Evolutionary conservation across 2,113 vertebrate genomes (phyloP).

Genomic region (Trinectes maculatus): DNA sequence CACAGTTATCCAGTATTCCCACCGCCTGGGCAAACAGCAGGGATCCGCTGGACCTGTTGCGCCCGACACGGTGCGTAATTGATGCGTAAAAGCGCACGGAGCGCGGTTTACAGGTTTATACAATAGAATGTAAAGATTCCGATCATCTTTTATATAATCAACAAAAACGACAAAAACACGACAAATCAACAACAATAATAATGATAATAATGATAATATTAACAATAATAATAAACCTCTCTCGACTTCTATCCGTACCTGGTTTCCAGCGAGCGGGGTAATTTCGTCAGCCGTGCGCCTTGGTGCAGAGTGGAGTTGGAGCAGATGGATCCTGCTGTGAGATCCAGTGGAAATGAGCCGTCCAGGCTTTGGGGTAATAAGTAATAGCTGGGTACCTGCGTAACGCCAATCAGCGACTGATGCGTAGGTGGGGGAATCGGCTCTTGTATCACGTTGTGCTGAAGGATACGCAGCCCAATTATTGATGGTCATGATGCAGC

Average conservation of each 20-base stretch:
- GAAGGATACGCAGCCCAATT: conserved; percentile 45
- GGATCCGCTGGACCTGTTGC: not conserved
- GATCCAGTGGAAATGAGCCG: conserved; percentile 53
- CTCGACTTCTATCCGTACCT: conserved; percentile 55
- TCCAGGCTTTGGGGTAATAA: conserved; percentile 67
- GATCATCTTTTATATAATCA: no score
- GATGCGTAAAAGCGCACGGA: conserved; percentile 59
- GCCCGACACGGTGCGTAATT: conserved; percentile 9
- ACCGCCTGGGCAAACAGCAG: not conserved
- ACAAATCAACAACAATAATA: not conserved
- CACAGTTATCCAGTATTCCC: accelerated
- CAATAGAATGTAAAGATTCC: no score
- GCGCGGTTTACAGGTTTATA: not conserved
- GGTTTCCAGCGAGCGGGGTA: conserved; percentile 31
- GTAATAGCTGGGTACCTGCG: conserved; percentile 73
- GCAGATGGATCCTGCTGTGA: conserved; percentile 48
- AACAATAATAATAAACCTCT: no score
- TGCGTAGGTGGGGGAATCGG: conserved; percentile 75
- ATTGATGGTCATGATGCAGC: conserved; percentile 62
- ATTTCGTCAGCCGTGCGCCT: conserved; percentile 31
- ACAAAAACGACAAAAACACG: not conserved
- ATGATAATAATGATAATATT: not conserved
- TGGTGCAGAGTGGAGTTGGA: conserved; percentile 28
- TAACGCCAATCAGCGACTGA: conserved; percentile 80
- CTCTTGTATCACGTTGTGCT: conserved; percentile 64